Evolutionary conservation across 2,888 invertebrate genomes (phyloP), one percentile per base, ranked within the genome.

Genomic region (Prenolepis imparis): DNA sequence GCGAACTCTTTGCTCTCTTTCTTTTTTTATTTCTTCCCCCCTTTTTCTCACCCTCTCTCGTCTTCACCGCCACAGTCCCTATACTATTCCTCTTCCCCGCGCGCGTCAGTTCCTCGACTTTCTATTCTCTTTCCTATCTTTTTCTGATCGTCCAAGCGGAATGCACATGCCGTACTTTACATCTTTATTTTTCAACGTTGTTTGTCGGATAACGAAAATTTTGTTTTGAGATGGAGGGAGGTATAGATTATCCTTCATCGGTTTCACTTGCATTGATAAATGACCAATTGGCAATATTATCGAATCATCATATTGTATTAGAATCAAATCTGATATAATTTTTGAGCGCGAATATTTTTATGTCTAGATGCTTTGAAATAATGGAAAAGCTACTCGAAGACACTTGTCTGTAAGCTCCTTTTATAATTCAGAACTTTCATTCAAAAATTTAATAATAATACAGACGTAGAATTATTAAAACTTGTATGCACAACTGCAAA

Each of bases 1-100:
- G 86, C 87, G 82, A 88, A 88, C 72, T 52, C 52, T 41, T 59
- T 36, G 32, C 41, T 21, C 41, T 41, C 55, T 55, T 32, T 36
- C 61, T 59, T 64, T n/a, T 24, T 55, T 48, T 52, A 24, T 32
- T 52, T n/a, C 28, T 44, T 21, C 68, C 78, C 24, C 4, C 15
- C 55, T 1, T 41, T 36, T 12, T 18, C 36, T 36, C 36, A 36
- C 36, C 61, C 2, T 28, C 77, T 12, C n/a, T 21, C 18, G 41
- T 55, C 32, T 36, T 52, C 52, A n/a, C 24, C 59, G 72, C 59
- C 78, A 18, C 28, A 0, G 41, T n/a, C 75, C 28, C 52, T 61
- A 21, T 36, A 24, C n/a, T 18, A 48, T 24, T 32, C 55, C 36
- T 67, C 66, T 36, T 52, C 66, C 67, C 61, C 59, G 66, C 55